Base-by-base conservation (phyloP, 2,888 invertebrate species). In the Actias luna region DNA sequence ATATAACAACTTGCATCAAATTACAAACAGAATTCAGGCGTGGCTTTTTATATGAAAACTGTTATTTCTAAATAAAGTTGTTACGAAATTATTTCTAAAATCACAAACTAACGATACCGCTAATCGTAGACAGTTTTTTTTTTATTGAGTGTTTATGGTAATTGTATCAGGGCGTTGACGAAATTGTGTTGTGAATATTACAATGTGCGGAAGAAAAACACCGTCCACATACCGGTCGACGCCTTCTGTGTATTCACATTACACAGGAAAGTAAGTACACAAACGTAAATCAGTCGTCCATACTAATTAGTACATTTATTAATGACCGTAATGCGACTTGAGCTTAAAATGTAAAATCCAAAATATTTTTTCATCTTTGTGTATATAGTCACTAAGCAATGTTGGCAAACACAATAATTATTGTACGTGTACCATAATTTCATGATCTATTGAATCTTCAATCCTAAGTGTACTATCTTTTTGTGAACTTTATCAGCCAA, bases 181-280 rank as follows among this genome's bases (percentile, higher is more conserved):
- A 65, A 63, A 64, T 67, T 64, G 62, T 61, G 62, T 50, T 63
- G n/a, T 39, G 67, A 70, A 69, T 60, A 65, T 22, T 36, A 83
- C 70, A 62, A 92, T 92, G 92, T 96, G 96, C 87, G 96, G 96
- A 61, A 94, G 96, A 76, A 97, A 97, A 87, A 96, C 97, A 31
- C 97, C 97, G 5, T 96, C 97, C 63, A 96, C 97, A 4, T 94
- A 94, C 77, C 92, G 94, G 74, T 97, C 97, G 58, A 97, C 97
- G 71, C 97, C 97, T 12, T 97, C 97, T 0, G 95, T 98, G 55
- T 97, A 98, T 82, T 98, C 98, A 0, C 97, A 97, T 85, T 96
- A 97, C 63, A 97, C 97, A 61, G 94, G 94, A 77, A 94, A 94
- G 94, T 94, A 85, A 86, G 89, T 87, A 63, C 16, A 63, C 18